Percentiles rank a stretch among this genome's conserved stretches.
phyloP scores from a whole-genome alignment of 2,888 invertebrate genomes.

The Nemoura dubitans region DNA sequence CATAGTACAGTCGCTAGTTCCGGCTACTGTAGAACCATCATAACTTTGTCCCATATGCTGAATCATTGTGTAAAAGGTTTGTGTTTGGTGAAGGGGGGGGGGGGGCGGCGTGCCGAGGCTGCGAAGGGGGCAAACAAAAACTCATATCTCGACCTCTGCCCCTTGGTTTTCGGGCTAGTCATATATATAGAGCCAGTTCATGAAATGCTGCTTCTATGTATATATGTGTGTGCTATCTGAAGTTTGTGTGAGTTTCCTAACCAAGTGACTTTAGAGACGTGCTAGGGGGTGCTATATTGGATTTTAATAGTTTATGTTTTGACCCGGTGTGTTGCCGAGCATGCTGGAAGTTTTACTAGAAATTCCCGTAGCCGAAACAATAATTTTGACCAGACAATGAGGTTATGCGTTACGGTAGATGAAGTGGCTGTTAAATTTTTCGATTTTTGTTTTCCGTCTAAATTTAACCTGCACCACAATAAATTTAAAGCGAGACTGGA shows the following conservation, averaged over 20 bases:
- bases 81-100: background rate
- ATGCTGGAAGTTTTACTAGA: background rate
- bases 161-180: background rate
- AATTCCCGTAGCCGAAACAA: background rate
- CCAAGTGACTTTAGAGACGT: background rate
- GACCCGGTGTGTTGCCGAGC: background rate
- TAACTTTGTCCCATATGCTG: conserved; percentile 42
- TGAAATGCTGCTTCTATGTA: background rate
- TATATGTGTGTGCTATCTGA: background rate
- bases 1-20: background rate
- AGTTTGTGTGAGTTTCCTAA: background rate
- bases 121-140: background rate
- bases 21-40: conserved; percentile 9
- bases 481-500: background rate
- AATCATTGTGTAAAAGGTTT: conserved; percentile 25
- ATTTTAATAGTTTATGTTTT: conserved; percentile 12
- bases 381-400: conserved; percentile 5
- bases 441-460: background rate
- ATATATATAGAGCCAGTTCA: background rate
- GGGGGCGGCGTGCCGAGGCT: conserved; percentile 34
- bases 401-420: background rate
- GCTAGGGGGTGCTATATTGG: background rate
- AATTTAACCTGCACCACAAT: background rate
- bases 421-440: background rate
- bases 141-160: background rate